These are phyloP conservation scores for Natator depressus DNA, from an alignment of 2,113 vertebrate genomes.

Conservation along the genomic window DNA sequence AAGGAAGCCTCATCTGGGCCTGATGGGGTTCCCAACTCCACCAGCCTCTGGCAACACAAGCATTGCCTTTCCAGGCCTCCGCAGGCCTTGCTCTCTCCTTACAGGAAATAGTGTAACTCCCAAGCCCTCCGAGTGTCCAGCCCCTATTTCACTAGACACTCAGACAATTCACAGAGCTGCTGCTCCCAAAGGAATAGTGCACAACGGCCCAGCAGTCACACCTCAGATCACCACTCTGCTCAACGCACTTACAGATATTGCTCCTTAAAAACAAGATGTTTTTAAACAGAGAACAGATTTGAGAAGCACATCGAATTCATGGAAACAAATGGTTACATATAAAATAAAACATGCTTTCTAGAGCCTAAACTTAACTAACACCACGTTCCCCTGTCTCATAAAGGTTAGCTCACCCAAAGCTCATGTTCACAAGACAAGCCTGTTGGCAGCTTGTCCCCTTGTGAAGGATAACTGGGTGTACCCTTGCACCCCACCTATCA, in stretches of 20 bases:
- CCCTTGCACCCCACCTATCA: background rate
- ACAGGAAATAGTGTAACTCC: background rate
- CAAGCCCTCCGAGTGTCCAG: background rate
- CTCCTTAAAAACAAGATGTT: background rate
- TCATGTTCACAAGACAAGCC: background rate
- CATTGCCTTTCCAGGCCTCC: background rate
- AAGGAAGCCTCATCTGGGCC: background rate
- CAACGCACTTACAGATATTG: background rate
- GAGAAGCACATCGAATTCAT: too few species aligned
- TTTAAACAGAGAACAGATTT: background rate
- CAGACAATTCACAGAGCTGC: background rate
- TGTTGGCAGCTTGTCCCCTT: background rate
- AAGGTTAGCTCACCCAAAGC: background rate
- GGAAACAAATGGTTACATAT: too few species aligned
- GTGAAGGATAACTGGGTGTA: background rate
- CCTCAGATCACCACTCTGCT: background rate
- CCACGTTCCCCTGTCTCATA: background rate
- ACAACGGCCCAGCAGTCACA: background rate
- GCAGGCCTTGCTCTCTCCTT: background rate
- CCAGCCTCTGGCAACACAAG: background rate
- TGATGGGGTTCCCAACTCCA: background rate
- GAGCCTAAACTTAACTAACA: background rate
- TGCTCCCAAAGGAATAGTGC: background rate
- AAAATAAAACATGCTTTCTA: background rate
- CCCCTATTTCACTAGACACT: background rate